phyloP scores from a whole-genome alignment of 2,888 invertebrate species.

The Oligia latruncula region DNA sequence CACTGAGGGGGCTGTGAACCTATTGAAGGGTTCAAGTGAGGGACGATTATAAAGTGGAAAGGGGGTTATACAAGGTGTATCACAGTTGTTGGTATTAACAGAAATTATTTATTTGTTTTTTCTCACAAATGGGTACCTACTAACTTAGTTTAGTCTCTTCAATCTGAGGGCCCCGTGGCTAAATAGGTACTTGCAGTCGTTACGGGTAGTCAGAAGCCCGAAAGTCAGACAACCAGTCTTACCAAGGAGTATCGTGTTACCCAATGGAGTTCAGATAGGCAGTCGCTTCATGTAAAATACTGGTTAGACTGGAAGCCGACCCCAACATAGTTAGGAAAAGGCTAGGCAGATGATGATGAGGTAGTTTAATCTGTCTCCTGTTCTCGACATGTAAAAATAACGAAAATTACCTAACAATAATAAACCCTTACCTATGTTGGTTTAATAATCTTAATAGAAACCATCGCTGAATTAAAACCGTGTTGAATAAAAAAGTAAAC shows the following conservation, averaged over 20 bases:
- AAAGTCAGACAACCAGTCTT: too few relatives aligned
- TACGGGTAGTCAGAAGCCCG: too few relatives aligned
- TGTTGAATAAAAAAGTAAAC: slow-evolving; percentile 3
- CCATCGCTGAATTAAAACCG: neutral
- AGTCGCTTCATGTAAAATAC: too few relatives aligned
- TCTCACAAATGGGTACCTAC: neutral
- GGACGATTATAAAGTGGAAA: neutral
- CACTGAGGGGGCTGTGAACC: slow-evolving; percentile 18
- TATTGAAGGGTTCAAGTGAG: slow-evolving; percentile 17
- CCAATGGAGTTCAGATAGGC: too few relatives aligned
- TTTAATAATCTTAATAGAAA: neutral
- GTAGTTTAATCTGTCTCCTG: neutral
- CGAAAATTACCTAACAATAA: too few relatives aligned
- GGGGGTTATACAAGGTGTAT: neutral
- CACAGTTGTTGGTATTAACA: slow-evolving; percentile 12
- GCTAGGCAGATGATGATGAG: too few relatives aligned
- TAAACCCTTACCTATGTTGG: neutral
- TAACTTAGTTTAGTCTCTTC: neutral
- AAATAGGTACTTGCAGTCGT: too few relatives aligned
- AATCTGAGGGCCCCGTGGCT: too few relatives aligned
- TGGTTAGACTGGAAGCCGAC: too few relatives aligned
- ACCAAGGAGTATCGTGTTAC: too few relatives aligned
- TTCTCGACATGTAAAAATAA: too few relatives aligned
- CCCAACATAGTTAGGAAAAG: too few relatives aligned
- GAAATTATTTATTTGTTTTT: neutral